Conservation (phyloP, 2,797 vertebrate genomes). For the Perodicticus potto region DNA sequence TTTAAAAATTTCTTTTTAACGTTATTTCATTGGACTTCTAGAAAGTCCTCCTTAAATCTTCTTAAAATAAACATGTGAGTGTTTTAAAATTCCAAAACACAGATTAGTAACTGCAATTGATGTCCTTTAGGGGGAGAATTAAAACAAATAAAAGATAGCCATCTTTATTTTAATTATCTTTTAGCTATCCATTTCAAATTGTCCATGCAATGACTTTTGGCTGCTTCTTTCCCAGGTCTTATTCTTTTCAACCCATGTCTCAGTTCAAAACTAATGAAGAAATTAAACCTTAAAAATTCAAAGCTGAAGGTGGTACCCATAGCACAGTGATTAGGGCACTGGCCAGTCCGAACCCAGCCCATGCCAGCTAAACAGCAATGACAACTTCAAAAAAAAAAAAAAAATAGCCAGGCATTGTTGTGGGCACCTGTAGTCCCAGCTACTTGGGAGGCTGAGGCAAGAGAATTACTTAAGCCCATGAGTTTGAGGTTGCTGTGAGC, state of each 20-base stretch:
- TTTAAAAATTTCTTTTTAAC: constrained; percentile 50
- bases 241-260: background rate
- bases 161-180: background rate
- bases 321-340: too few relatives aligned
- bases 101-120: background rate
- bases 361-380: too few relatives aligned
- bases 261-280: background rate
- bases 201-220: background rate
- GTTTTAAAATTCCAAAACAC: background rate
- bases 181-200: background rate
- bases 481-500: too few relatives aligned
- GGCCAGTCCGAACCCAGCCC: too few relatives aligned
- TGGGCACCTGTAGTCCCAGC: too few relatives aligned
- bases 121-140: constrained; percentile 17
- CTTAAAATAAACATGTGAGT: background rate
- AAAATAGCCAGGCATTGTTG: too few relatives aligned
- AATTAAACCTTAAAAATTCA: constrained; percentile 28
- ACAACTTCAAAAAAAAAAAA: too few relatives aligned
- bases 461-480: too few relatives aligned
- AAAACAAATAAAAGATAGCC: constrained; percentile 22
- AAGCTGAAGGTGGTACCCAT: background rate
- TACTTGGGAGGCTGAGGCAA: too few relatives aligned
- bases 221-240: background rate
- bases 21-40: constrained; percentile 29
- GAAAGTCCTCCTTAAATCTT: background rate